These are phyloP conservation scores for Crypturellus undulatus DNA, from an alignment of 2,113 vertebrate species.

Conservation along the genomic window DNA sequence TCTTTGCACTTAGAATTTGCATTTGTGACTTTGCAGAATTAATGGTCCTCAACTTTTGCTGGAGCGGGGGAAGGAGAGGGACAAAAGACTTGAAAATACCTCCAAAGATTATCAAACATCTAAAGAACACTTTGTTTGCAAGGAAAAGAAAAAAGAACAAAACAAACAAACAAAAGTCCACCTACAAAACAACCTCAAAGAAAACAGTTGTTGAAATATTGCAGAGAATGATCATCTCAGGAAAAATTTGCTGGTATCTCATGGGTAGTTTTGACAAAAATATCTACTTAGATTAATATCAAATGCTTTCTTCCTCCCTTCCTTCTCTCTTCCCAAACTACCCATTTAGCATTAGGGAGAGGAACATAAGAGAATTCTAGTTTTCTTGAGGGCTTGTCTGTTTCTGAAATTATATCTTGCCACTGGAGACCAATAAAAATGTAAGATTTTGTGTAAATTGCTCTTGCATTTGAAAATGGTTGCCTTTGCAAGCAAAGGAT, in stretches of 20 bases:
- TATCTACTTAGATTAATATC: conserved; percentile 43
- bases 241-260: conserved; percentile 19
- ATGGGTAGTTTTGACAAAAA: conserved; percentile 55
- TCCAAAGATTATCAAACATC: not conserved
- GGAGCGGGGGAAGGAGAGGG: too few relatives aligned
- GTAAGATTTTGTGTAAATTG: conserved; percentile 39
- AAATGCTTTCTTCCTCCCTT: conserved; percentile 40
- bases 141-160: not conserved
- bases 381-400: conserved; percentile 35
- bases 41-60: not conserved
- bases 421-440: conserved; percentile 58
- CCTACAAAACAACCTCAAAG: not conserved
- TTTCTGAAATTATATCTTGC: conserved; percentile 48
- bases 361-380: conserved; percentile 10
- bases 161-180: too few relatives aligned
- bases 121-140: not conserved
- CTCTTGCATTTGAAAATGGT: conserved; percentile 39
- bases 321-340: conserved; percentile 29
- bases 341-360: conserved; percentile 17
- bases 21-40: not conserved
- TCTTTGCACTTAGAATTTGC: not conserved
- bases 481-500: conserved; percentile 30
- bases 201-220: not conserved
- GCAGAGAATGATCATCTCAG: conserved; percentile 36
- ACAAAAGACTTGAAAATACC: too few relatives aligned